Evolutionary conservation across 2,888 invertebrate species (phyloP), one percentile per base, ranked within the genome.

Genomic region (Epirrita christyi): DNA sequence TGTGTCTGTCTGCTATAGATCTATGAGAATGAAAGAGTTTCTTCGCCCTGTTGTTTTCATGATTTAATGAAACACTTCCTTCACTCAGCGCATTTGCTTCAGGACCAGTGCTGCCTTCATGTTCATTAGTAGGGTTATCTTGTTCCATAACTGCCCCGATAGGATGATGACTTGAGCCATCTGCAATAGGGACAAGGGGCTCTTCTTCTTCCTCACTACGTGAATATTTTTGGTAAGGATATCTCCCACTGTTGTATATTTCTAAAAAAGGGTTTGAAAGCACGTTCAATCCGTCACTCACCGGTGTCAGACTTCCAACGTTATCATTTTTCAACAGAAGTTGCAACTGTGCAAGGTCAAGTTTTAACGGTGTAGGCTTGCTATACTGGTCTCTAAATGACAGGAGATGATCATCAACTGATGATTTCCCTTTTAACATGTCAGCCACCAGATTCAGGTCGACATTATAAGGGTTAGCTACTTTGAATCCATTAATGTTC

Each of bases 391-490:
- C 89, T 63, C 85, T 76, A 40, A 88, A 54, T 13, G 80, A 61
- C 59, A 82, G 65, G 54, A 88, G 68, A 59, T 85, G 86, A 37
- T 91, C 87, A 43, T 91, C 92, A 34, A 81, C 53, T 1, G 76
- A 60, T 28, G 83, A 64, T 72, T 89, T 92, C 14, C 90, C 89
- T 77, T 86, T 92, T 47, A 93, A 75, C 81, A 92, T 86, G 52
- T 92, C 92, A 28, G 90, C 85, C 1, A 92, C 88, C 40, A 92
- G 68, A 73, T 89, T 91, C 2, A 93, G 70, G 68, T 93, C 92
- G 8, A 93, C 80, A 66, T 93, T 93, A 57, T 86, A 93, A 10
- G 93, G 93, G 64, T 93, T 93, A 1, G 86, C 86, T n/a, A 93
- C 87, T 80, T 88, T 87, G 58, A 90, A 86, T 4, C 92, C 93